phyloP scores from a whole-genome alignment of 2,113 vertebrate species.

The Oncorhynchus nerka region DNA sequence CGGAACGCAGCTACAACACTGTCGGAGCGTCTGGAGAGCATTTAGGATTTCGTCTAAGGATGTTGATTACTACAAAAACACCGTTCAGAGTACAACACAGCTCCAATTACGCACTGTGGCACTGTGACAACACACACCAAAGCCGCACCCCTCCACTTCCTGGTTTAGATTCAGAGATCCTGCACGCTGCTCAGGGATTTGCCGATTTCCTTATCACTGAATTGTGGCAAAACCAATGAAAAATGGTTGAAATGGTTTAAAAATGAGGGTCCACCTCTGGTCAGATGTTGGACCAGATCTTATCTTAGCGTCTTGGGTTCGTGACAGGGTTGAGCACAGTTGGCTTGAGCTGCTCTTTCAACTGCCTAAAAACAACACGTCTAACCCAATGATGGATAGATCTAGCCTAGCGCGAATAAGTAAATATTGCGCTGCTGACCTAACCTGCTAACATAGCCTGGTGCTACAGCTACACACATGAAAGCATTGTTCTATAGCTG shows the following conservation, averaged over 20 bases:
- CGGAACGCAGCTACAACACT: conserved; percentile 62
- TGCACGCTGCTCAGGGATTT: not conserved
- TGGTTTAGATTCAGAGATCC: not conserved
- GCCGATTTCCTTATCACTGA: not conserved
- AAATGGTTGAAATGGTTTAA: not conserved
- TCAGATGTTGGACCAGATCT: not conserved
- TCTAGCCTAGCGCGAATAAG: not conserved
- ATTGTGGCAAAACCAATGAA: not conserved
- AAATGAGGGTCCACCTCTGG: not conserved
- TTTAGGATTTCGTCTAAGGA: conserved; percentile 44
- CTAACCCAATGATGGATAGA: not conserved
- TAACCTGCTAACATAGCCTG: not conserved
- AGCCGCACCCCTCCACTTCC: conserved; percentile 45
- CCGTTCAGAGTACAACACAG: conserved; percentile 47
- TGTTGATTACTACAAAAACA: conserved; percentile 52
- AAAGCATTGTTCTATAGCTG: not conserved
- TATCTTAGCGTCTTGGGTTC: not conserved
- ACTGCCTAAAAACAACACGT: not conserved
- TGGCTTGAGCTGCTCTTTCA: not conserved
- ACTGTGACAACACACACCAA: conserved; percentile 40
- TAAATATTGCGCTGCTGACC: not conserved
- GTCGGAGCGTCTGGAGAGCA: conserved; percentile 47
- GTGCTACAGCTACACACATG: too few relatives aligned
- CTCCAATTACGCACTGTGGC: conserved; percentile 13
- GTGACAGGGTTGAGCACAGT: not conserved